Percentiles rank a stretch among this genome's conserved stretches.
Conservation (phyloP, 2,113 vertebrate genomes). For the Neotoma lepida region DNA sequence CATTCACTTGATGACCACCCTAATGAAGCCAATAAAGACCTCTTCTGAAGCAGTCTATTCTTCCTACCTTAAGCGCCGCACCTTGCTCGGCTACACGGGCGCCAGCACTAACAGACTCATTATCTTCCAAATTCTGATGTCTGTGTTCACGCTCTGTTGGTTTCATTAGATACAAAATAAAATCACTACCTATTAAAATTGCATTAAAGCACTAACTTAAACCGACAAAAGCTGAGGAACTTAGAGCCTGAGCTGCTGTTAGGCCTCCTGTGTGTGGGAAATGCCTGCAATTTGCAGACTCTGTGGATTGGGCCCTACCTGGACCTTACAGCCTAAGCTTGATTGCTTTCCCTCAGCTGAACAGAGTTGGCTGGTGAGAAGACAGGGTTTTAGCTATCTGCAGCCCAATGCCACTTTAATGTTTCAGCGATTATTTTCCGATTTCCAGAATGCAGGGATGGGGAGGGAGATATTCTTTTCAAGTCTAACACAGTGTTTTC, state of each 20-base stretch:
- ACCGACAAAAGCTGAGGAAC: slow-evolving; percentile 53
- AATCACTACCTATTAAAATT: slow-evolving; percentile 75
- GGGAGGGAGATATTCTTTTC: not conserved
- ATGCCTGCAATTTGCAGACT: not conserved
- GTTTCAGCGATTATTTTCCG: not conserved
- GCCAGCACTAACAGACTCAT: slow-evolving; percentile 54
- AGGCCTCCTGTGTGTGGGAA: not conserved
- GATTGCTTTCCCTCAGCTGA: not conserved
- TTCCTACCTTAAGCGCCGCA: slow-evolving; percentile 21
- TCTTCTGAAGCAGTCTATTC: slow-evolving; percentile 56
- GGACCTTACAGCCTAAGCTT: not conserved
- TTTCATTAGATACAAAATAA: slow-evolving; percentile 76
- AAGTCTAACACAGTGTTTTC: not conserved
- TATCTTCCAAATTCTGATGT: slow-evolving; percentile 66
- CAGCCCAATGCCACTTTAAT: not conserved
- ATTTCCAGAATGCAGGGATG: not conserved
- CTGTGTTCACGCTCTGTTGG: slow-evolving; percentile 58
- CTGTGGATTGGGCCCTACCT: not conserved
- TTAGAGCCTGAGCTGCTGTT: not conserved
- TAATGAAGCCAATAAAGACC: slow-evolving; percentile 70
- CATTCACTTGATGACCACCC: slow-evolving; percentile 67
- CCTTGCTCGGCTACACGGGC: not conserved
- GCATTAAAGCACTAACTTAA: slow-evolving; percentile 67
- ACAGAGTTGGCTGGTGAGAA: not conserved
- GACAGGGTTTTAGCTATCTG: not conserved